A percentile compares a stretch with the other conserved stretches of the same genome.
Evolutionary conservation across 2,113 vertebrate genomes (phyloP).

Genomic region (Hippocampus mohnikei): DNA sequence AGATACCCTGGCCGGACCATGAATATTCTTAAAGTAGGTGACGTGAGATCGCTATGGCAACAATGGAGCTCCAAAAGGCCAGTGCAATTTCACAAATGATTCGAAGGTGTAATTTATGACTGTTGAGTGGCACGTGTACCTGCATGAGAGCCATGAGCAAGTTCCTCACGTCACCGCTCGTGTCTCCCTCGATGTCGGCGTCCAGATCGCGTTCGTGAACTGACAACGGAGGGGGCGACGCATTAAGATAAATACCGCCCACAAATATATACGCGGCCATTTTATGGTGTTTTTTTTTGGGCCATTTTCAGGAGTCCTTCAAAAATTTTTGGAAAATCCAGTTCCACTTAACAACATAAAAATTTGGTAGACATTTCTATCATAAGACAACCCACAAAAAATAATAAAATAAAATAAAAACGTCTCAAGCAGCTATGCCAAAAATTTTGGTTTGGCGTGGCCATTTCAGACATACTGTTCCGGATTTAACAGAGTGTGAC

Average conservation of each 20-base stretch:
- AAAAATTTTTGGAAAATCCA: no score
- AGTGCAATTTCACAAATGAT: no score
- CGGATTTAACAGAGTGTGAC: background rate
- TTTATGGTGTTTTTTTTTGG: no score
- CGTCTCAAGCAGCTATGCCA: no score
- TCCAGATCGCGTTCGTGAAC: slow-evolving; percentile 77
- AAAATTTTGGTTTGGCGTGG: background rate
- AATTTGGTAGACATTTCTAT: no score
- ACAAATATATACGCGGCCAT: no score
- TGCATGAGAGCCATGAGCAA: slow-evolving; percentile 70
- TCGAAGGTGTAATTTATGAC: no score
- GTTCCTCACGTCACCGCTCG: slow-evolving; percentile 74
- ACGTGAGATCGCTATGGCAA: background rate
- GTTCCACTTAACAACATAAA: no score
- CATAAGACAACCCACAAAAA: no score
- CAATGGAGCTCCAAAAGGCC: background rate
- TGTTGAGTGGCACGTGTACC: slow-evolving; percentile 35
- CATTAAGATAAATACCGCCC: no score
- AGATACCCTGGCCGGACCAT: background rate
- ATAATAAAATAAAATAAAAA: no score
- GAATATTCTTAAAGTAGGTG: background rate
- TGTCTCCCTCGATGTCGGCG: slow-evolving; percentile 74
- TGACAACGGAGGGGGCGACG: slow-evolving; percentile 16
- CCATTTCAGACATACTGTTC: background rate
- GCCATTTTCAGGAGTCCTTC: no score